A percentile compares a stretch with the other conserved stretches of the same genome.
phyloP scores from a whole-genome alignment of 2,888 invertebrate species.

The Oscheius myriophilus region DNA sequence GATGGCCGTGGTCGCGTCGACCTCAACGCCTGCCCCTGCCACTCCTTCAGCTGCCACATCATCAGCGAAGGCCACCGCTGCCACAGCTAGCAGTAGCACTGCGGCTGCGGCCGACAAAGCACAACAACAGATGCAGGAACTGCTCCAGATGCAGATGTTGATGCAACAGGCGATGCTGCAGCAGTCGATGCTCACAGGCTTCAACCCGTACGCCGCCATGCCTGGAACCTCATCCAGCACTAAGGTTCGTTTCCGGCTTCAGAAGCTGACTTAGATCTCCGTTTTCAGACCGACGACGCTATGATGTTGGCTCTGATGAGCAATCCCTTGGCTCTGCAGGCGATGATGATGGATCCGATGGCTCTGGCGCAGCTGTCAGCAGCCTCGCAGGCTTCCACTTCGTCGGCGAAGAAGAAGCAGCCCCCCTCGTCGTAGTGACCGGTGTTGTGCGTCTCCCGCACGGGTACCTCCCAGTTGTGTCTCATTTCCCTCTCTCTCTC shows the following conservation, averaged over 20 bases:
- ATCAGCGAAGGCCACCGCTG: constrained; percentile 2
- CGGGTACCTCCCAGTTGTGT: constrained; percentile 12
- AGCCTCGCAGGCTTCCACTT: neutral
- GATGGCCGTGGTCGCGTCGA: constrained; percentile 16
- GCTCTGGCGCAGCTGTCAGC: constrained; percentile 11
- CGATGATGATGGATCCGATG: constrained; percentile 34
- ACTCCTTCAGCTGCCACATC: constrained; percentile 35
- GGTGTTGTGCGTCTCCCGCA: neutral
- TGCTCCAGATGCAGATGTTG: constrained; percentile 50
- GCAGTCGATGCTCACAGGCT: constrained; percentile 39
- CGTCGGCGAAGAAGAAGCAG: constrained; percentile 20
- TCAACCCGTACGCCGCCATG: constrained; percentile 10
- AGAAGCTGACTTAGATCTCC: no score
- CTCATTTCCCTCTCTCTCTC: neutral
- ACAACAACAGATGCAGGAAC: constrained; percentile 37
- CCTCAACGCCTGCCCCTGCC: constrained; percentile 34
- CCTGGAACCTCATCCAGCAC: constrained; percentile 7
- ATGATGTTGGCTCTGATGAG: neutral
- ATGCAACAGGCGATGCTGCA: constrained; percentile 52
- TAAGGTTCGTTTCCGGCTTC: constrained; percentile 1
- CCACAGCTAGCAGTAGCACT: neutral
- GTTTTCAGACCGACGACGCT: constrained; percentile 23
- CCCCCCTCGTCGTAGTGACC: constrained; percentile 4
- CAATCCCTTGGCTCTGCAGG: constrained; percentile 40
- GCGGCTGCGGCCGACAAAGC: constrained; percentile 25